phyloP scores from a whole-genome alignment of 2,113 vertebrate genomes.

The Nothocercus julius region DNA sequence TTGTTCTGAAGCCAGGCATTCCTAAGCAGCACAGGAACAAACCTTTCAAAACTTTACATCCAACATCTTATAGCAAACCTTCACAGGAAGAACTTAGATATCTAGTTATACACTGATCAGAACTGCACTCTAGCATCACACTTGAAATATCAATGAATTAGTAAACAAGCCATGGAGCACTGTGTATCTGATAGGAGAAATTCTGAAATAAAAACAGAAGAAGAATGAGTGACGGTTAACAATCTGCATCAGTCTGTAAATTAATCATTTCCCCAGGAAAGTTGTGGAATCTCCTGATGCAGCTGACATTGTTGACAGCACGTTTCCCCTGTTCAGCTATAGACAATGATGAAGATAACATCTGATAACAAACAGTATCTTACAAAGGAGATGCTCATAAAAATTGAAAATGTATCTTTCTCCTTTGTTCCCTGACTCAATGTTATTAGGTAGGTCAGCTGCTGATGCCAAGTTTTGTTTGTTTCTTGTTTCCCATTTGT shows the following conservation, averaged over 20 bases:
- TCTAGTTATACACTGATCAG: neutral
- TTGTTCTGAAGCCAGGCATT: neutral
- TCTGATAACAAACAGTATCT: neutral
- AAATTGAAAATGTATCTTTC: neutral
- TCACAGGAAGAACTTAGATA: neutral
- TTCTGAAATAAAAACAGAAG: neutral
- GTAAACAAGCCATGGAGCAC: neutral
- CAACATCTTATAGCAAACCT: neutral
- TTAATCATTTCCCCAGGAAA: neutral
- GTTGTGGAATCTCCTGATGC: neutral
- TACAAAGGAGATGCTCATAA: neutral
- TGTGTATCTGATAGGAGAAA: neutral
- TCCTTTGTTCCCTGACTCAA: neutral
- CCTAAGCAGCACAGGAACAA: neutral
- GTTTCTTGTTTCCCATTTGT: neutral
- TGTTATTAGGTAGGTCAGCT: neutral
- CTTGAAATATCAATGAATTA: neutral
- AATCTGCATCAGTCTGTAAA: neutral
- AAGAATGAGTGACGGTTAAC: neutral
- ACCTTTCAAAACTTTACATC: neutral
- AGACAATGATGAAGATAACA: neutral
- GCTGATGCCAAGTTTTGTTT: neutral
- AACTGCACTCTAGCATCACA: neutral
- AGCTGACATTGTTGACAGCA: neutral
- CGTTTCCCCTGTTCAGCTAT: neutral